These are phyloP conservation scores for Crocodylus rhombifer DNA, from an alignment of 2,797 vertebrate species.

Conservation along the genomic window DNA sequence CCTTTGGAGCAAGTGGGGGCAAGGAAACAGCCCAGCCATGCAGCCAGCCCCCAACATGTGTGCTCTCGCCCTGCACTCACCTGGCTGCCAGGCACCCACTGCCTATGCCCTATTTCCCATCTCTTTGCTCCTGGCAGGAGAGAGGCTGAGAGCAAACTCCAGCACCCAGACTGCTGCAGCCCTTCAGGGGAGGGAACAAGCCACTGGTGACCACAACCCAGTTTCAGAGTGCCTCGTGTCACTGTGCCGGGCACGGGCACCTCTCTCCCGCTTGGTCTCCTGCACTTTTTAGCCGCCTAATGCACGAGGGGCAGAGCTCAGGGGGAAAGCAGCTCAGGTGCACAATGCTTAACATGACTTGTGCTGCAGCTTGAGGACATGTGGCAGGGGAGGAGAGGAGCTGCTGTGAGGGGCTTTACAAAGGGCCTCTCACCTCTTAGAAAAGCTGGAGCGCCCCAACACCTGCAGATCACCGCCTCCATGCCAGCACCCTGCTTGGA, in stretches of 20 bases:
- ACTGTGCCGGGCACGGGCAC: not conserved
- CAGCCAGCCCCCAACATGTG: not conserved
- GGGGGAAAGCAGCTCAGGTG: too few relatives aligned
- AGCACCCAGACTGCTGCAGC: not conserved
- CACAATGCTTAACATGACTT: too few relatives aligned
- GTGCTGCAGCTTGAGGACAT: too few relatives aligned
- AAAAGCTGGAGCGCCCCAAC: not conserved
- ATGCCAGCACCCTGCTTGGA: not conserved
- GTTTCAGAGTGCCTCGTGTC: not conserved
- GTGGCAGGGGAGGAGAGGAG: too few relatives aligned
- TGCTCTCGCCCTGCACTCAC: fast-evolving
- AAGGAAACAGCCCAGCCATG: not conserved
- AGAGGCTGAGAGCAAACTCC: not conserved
- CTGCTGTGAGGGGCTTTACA: too few relatives aligned
- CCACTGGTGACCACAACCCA: not conserved
- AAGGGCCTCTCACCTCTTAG: too few relatives aligned
- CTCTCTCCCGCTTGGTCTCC: not conserved
- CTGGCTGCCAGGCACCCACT: not conserved
- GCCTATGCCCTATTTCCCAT: not conserved
- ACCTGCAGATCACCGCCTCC: not conserved
- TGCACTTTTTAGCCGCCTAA: too few relatives aligned
- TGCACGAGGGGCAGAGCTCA: too few relatives aligned
- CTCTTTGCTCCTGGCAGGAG: not conserved
- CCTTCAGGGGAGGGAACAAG: not conserved
- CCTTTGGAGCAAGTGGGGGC: fast-evolving